Percentiles rank a stretch among this genome's conserved stretches.
Evolutionary conservation across 2,888 invertebrate species (phyloP).

Genomic region (Plebejus argus): DNA sequence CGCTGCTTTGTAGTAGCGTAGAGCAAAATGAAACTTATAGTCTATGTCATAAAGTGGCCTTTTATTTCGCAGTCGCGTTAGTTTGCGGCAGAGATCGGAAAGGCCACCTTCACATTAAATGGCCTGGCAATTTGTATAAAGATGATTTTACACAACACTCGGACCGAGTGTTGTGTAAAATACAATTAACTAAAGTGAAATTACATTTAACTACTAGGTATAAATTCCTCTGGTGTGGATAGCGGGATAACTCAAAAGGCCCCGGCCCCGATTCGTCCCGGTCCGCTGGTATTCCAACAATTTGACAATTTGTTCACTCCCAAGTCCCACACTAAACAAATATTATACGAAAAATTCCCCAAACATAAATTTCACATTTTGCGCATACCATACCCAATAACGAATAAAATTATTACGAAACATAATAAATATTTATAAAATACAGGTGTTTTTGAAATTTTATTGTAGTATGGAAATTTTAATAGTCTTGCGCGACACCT

Average conservation of each 20-base stretch:
- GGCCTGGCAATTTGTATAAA: not conserved
- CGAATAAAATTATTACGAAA: constrained; percentile 1
- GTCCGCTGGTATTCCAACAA: constrained; percentile 5
- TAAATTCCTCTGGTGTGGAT: constrained; percentile 13
- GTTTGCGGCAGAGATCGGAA: not conserved
- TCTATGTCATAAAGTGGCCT: too few species aligned
- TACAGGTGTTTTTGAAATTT: not conserved
- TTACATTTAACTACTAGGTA: not conserved
- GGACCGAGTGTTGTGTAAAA: too few species aligned
- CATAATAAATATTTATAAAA: constrained; percentile 1
- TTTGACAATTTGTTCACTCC: constrained; percentile 18
- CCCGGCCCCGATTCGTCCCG: constrained; percentile 12
- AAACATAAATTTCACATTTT: constrained; percentile 2
- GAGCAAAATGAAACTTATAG: too few species aligned
- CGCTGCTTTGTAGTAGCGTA: too few species aligned
- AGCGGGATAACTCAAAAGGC: constrained; percentile 15
- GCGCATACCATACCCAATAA: not conserved
- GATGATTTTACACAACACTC: not conserved
- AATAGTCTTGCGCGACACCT: not conserved
- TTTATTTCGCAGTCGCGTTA: too few species aligned
- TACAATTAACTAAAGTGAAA: not conserved
- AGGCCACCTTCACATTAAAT: not conserved
- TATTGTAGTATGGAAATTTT: constrained; percentile 10
- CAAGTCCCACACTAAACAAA: not conserved
- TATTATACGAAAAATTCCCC: constrained; percentile 12